These are phyloP conservation scores for Penaeus chinensis DNA, from an alignment of 1,140 invertebrate genomes.

Conservation along the genomic window DNA sequence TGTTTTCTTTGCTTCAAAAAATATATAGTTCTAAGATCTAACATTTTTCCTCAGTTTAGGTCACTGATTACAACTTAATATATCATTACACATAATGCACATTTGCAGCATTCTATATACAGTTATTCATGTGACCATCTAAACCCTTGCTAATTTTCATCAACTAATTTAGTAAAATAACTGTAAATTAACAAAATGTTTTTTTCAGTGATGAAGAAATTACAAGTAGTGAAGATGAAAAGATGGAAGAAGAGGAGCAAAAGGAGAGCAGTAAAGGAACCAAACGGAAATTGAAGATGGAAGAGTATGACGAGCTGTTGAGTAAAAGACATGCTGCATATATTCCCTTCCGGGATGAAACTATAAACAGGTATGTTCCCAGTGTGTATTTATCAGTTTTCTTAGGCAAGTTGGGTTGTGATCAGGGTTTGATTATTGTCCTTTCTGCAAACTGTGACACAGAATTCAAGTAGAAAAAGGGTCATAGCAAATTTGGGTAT, in stretches of 20 bases:
- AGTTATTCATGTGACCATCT: too few species aligned
- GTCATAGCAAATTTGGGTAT: too few species aligned
- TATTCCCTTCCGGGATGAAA: slow-evolving; percentile 78
- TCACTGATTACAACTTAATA: too few species aligned
- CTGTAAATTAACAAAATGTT: background rate
- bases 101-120: too few species aligned
- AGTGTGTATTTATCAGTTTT: background rate
- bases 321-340: slow-evolving; percentile 76
- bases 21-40: background rate
- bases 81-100: too few species aligned
- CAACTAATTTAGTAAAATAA: too few species aligned
- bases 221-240: slow-evolving; percentile 67
- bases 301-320: slow-evolving; percentile 76
- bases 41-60: background rate
- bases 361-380: slow-evolving; percentile 67
- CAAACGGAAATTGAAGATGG: slow-evolving; percentile 70
- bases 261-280: slow-evolving; percentile 14
- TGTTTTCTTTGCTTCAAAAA: too few species aligned
- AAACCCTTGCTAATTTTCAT: too few species aligned
- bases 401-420: background rate
- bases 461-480: too few species aligned
- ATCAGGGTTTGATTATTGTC: background rate
- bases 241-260: slow-evolving; percentile 69
- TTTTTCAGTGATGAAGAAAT: slow-evolving; percentile 74
- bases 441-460: too few species aligned